phyloP scores from a whole-genome alignment of 2,888 invertebrate genomes.

The Rhimphoctona megacephalus region DNA sequence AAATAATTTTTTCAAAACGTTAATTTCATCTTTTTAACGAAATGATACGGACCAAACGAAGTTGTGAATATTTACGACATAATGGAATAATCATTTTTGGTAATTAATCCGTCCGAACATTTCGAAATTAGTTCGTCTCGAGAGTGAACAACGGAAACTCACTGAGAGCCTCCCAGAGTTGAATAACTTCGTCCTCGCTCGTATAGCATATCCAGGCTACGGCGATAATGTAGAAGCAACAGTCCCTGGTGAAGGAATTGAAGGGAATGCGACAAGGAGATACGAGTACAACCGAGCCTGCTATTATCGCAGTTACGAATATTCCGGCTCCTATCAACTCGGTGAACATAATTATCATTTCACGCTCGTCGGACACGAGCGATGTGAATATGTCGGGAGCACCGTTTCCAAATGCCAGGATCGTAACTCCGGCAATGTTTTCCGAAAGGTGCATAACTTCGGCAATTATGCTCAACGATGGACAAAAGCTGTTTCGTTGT shows the following conservation, averaged over 20 bases:
- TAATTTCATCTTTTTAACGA: background rate
- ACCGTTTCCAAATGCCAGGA: conserved; percentile 90
- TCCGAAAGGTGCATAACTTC: conserved; percentile 85
- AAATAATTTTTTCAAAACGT: background rate
- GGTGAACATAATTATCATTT: conserved; percentile 83
- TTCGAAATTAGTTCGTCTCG: background rate
- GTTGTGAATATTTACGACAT: background rate
- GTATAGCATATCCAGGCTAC: conserved; percentile 85
- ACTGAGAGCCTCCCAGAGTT: conserved; percentile 85
- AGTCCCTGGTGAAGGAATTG: conserved; percentile 78
- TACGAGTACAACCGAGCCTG: conserved; percentile 86
- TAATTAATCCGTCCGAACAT: background rate
- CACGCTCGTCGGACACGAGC: conserved; percentile 85
- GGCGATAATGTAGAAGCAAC: conserved; percentile 82
- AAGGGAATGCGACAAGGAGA: conserved; percentile 85
- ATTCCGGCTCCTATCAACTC: conserved; percentile 87
- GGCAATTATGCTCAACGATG: conserved; percentile 86
- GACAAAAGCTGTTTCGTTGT: conserved; percentile 85
- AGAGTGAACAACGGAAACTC: conserved; percentile 56
- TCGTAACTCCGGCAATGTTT: conserved; percentile 88
- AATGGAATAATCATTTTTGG: background rate
- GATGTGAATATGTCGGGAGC: conserved; percentile 90
- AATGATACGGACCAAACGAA: background rate
- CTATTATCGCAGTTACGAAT: conserved; percentile 88
- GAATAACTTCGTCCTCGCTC: conserved; percentile 84